These are phyloP conservation scores for Phengaris arion DNA, from an alignment of 2,888 invertebrate species.

Conservation along the genomic window DNA sequence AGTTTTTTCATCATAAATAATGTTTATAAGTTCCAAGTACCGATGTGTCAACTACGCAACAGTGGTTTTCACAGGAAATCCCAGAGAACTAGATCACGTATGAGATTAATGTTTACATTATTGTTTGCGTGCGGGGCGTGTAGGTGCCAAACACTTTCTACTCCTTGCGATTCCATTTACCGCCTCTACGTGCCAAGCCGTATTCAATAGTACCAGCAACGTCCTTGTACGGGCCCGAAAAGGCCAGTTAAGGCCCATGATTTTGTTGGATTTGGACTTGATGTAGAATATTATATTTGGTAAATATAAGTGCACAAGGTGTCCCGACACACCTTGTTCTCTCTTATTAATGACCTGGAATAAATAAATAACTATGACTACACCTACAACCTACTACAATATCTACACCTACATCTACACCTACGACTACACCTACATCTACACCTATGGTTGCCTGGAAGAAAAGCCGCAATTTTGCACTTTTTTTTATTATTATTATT, in stretches of 20 bases:
- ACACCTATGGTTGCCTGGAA: too few relatives aligned
- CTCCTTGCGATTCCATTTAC: slow-evolving; percentile 43
- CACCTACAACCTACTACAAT: too few relatives aligned
- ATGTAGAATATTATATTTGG: too few relatives aligned
- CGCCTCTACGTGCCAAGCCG: slow-evolving; percentile 37
- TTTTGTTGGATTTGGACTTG: too few relatives aligned
- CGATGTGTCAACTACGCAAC: background rate
- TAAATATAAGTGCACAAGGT: too few relatives aligned
- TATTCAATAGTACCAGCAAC: slow-evolving; percentile 33
- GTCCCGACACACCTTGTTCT: too few relatives aligned
- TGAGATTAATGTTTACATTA: slow-evolving; percentile 31
- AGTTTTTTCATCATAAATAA: background rate
- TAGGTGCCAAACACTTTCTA: slow-evolving; percentile 44
- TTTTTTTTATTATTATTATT: too few relatives aligned
- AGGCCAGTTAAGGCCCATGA: background rate
- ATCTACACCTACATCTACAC: too few relatives aligned
- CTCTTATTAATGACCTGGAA: too few relatives aligned
- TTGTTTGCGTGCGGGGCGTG: slow-evolving; percentile 30
- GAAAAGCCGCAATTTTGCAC: too few relatives aligned
- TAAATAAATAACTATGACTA: too few relatives aligned
- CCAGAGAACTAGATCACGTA: slow-evolving; percentile 31
- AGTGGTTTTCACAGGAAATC: slow-evolving; percentile 25
- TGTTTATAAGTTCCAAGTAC: background rate
- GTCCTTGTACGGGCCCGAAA: background rate
- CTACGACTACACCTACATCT: too few relatives aligned